Evolutionary conservation across 1,140 invertebrate species (phyloP).

Genomic region (Hestina assimilis): DNA sequence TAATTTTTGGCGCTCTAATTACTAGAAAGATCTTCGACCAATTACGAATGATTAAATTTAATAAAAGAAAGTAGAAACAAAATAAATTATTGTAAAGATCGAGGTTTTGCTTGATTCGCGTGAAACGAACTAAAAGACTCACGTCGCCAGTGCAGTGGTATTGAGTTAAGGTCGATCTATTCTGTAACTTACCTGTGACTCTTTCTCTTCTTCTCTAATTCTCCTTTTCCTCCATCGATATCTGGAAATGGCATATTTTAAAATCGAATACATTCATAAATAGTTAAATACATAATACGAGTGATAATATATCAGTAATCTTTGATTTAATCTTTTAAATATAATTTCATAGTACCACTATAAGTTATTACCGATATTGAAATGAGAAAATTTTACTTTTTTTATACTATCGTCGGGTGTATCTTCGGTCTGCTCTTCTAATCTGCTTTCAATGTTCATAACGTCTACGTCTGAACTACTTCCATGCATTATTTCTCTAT

Average conservation of each 20-base stretch:
- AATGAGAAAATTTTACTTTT: conserved; percentile 60
- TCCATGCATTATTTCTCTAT: not conserved
- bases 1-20: not conserved
- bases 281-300: not conserved
- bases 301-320: not conserved
- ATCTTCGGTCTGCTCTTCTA: conserved; percentile 1
- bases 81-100: too few relatives aligned
- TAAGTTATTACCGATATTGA: conserved; percentile 52
- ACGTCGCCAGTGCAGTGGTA: too few relatives aligned
- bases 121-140: too few relatives aligned
- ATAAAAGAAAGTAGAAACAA: too few relatives aligned
- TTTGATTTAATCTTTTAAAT: not conserved
- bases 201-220: too few relatives aligned
- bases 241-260: too few relatives aligned
- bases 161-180: too few relatives aligned
- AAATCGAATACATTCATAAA: too few relatives aligned
- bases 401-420: conserved; percentile 32
- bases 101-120: too few relatives aligned
- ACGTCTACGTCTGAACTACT: not conserved
- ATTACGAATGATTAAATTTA: not conserved
- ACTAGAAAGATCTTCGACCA: too few relatives aligned
- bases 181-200: too few relatives aligned
- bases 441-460: not conserved
- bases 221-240: too few relatives aligned
- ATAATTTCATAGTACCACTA: not conserved